These are phyloP conservation scores for Hyperoplus immaculatus DNA, from an alignment of 2,797 vertebrate species.

Conservation along the genomic window DNA sequence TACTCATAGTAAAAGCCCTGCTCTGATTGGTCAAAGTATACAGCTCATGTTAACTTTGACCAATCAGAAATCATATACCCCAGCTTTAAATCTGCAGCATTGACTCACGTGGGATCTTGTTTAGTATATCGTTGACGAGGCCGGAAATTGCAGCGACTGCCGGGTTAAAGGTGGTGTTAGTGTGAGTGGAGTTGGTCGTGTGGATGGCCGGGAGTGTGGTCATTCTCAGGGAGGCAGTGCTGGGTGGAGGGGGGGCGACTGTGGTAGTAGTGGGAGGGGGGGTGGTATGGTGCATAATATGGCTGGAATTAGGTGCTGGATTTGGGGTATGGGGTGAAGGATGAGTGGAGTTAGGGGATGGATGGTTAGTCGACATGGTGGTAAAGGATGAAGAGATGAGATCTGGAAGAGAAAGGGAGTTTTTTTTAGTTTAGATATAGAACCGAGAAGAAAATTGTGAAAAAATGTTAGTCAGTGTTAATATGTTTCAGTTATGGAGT, in stretches of 20 bases:
- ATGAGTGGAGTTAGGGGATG: neutral
- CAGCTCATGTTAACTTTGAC: too few relatives aligned
- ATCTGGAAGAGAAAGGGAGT: slow-evolving; percentile 25
- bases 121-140: slow-evolving; percentile 75
- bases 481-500: too few relatives aligned
- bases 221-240: neutral
- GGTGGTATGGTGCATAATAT: too few relatives aligned
- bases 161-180: slow-evolving; percentile 42
- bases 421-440: too few relatives aligned
- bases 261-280: too few relatives aligned
- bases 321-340: too few relatives aligned
- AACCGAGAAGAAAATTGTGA: neutral
- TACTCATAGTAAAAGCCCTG: too few relatives aligned
- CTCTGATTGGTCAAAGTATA: too few relatives aligned
- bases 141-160: slow-evolving; percentile 9
- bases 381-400: slow-evolving; percentile 23
- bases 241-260: neutral
- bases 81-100: neutral
- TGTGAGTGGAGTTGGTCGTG: slow-evolving; percentile 10
- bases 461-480: too few relatives aligned
- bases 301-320: too few relatives aligned
- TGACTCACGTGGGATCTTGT: slow-evolving; percentile 88
- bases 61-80: too few relatives aligned
- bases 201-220: neutral
- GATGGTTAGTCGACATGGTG: slow-evolving; percentile 40